Evolutionary conservation across 1,140 invertebrate genomes (phyloP).

Genomic region (Brachionus calyciflorus): DNA sequence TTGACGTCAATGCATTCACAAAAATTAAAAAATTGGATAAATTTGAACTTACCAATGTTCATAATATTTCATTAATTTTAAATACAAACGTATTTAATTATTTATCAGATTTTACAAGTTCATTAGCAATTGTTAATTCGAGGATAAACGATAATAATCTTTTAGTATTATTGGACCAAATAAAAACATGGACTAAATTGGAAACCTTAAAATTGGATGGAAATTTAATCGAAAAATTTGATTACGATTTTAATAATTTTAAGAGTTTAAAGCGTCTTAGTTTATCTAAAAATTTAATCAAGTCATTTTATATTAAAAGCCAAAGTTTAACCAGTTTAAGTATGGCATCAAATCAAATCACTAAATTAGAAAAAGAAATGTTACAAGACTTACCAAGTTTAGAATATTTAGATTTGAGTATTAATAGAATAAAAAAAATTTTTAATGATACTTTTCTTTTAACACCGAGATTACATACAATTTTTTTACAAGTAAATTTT

Average conservation of each 20-base stretch:
- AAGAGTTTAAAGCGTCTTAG: not conserved
- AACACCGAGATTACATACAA: too few species aligned
- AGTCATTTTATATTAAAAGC: not conserved
- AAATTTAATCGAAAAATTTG: not conserved
- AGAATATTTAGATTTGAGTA: not conserved
- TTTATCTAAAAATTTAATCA: not conserved
- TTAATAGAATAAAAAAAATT: not conserved
- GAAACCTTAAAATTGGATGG: not conserved
- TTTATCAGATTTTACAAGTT: not conserved
- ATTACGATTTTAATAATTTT: constrained; percentile 7
- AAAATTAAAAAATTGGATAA: not conserved
- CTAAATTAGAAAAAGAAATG: not conserved
- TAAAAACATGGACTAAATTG: not conserved
- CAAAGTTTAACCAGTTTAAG: not conserved
- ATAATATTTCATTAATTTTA: not conserved
- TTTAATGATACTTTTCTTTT: too few species aligned
- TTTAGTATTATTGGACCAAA: not conserved
- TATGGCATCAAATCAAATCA: not conserved
- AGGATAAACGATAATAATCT: not conserved
- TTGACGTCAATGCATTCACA: not conserved
- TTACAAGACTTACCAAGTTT: not conserved
- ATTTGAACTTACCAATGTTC: not conserved
- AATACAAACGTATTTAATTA: too few species aligned
- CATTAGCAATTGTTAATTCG: not conserved
- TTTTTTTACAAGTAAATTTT: too few species aligned